Evolutionary conservation across 2,888 invertebrate genomes (phyloP).

Genomic region (Syrphus vitripennis): DNA sequence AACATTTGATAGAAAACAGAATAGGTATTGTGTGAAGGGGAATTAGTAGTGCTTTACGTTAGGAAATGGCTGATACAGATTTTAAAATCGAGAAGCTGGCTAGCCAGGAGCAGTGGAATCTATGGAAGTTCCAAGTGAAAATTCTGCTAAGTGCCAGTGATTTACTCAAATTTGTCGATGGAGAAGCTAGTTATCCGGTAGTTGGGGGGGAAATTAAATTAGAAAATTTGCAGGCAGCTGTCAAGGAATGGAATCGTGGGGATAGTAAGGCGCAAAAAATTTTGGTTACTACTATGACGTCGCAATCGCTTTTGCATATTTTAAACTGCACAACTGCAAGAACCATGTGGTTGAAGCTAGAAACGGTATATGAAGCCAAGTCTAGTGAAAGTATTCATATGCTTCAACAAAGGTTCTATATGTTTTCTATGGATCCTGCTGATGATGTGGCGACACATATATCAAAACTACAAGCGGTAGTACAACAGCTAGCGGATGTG

Average conservation of each 20-base stretch:
- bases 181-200: too few relatives aligned
- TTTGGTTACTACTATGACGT: slow-evolving; percentile 45
- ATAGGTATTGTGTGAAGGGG: too few relatives aligned
- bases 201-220: not conserved
- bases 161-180: not conserved
- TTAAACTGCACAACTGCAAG: slow-evolving; percentile 41
- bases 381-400: slow-evolving; percentile 74
- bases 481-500: slow-evolving; percentile 50
- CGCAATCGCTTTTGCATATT: slow-evolving; percentile 45
- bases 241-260: slow-evolving; percentile 6
- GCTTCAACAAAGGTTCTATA: slow-evolving; percentile 73
- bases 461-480: slow-evolving; percentile 36
- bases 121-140: slow-evolving; percentile 75
- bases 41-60: not conserved
- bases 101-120: not conserved
- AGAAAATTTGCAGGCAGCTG: not conserved
- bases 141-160: not conserved
- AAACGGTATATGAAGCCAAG: slow-evolving; percentile 74
- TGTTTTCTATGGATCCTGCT: slow-evolving; percentile 49
- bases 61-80: not conserved
- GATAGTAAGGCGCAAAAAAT: slow-evolving; percentile 46
- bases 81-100: not conserved
- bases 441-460: slow-evolving; percentile 58
- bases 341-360: slow-evolving; percentile 55
- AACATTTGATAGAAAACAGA: too few relatives aligned